These are phyloP conservation scores for Microtus ochrogaster DNA, from an alignment of 2,113 vertebrate species.

Conservation along the genomic window DNA sequence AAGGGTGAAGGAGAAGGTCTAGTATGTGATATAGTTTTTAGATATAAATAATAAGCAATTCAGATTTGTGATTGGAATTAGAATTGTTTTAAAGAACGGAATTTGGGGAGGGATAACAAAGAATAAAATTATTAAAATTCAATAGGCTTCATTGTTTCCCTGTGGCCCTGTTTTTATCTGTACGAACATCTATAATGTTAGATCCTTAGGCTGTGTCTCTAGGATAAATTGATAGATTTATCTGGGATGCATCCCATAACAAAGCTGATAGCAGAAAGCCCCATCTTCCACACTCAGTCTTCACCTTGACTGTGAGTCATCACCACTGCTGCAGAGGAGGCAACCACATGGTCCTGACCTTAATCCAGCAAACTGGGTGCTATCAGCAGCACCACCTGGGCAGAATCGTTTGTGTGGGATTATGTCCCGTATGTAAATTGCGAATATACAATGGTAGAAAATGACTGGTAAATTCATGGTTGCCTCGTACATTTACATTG, in stretches of 20 bases:
- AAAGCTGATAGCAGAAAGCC: not conserved
- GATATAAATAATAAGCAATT: slow-evolving; percentile 4
- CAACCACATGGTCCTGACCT: not conserved
- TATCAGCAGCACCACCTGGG: slow-evolving; percentile 47
- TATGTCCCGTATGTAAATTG: slow-evolving; percentile 54
- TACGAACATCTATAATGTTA: not conserved
- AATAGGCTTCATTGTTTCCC: not conserved
- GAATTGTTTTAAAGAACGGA: not conserved
- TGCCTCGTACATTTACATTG: slow-evolving; percentile 52
- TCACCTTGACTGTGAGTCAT: slow-evolving; percentile 52
- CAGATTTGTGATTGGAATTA: not conserved
- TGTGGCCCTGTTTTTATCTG: not conserved
- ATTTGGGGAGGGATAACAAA: not conserved
- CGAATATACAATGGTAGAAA: slow-evolving; percentile 46
- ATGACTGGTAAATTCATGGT: slow-evolving; percentile 45
- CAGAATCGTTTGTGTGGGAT: slow-evolving; percentile 42
- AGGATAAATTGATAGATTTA: not conserved
- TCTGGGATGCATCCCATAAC: not conserved
- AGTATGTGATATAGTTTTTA: not conserved
- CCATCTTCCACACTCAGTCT: not conserved
- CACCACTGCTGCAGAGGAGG: not conserved
- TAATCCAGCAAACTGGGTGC: not conserved
- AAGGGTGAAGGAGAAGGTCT: not conserved
- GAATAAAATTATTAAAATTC: not conserved
- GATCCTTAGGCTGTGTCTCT: not conserved